Conservation (phyloP, 2,888 invertebrate species). For the Xanthia icteritia region DNA sequence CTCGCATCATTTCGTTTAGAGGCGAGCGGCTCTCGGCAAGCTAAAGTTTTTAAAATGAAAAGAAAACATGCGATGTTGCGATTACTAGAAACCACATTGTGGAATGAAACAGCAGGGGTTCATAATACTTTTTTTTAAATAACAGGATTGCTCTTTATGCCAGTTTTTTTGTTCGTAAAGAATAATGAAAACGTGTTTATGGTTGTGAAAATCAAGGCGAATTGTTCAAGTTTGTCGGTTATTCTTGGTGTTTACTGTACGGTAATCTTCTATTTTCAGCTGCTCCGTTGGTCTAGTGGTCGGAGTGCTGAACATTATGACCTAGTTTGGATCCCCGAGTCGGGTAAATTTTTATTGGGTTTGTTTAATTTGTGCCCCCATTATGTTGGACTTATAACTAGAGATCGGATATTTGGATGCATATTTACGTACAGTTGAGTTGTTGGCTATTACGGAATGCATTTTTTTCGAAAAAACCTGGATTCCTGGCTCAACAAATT, state of each 20-base stretch:
- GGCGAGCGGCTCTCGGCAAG: slow-evolving; percentile 20
- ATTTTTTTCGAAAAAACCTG: no score
- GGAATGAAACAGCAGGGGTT: slow-evolving; percentile 40
- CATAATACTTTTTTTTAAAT: slow-evolving; percentile 34
- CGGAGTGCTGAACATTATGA: no score
- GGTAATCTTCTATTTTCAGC: background rate
- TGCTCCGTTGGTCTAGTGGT: background rate
- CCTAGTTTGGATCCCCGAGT: background rate
- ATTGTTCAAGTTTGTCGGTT: slow-evolving; percentile 13
- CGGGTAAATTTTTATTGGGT: no score
- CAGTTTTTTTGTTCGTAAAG: slow-evolving; percentile 10
- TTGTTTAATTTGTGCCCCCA: no score
- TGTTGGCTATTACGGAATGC: no score
- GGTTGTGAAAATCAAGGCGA: background rate
- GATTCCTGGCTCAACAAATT: no score
- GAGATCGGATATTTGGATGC: no score
- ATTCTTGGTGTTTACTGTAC: background rate
- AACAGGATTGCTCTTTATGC: slow-evolving; percentile 22
- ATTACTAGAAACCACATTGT: slow-evolving; percentile 24
- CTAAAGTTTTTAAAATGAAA: slow-evolving; percentile 46
- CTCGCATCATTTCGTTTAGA: slow-evolving; percentile 49
- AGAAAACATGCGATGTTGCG: slow-evolving; percentile 38
- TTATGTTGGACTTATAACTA: no score
- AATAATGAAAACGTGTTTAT: slow-evolving; percentile 26
- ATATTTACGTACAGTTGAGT: no score